phyloP scores from a whole-genome alignment of 2,113 vertebrate species.

The Notiomystis cincta region DNA sequence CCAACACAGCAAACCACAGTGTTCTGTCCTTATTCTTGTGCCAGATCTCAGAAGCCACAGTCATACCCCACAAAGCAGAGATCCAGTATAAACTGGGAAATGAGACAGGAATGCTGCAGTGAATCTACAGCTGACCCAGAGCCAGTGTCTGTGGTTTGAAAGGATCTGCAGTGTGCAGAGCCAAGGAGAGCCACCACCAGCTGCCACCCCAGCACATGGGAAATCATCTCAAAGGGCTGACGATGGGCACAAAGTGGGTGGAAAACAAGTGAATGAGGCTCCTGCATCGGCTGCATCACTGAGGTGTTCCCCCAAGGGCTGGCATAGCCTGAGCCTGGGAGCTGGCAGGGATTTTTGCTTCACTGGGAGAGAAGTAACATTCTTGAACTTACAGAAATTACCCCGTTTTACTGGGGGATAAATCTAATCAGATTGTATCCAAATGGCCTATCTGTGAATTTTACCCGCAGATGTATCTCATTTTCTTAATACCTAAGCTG shows the following conservation, averaged over 20 bases:
- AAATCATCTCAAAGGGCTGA: rapidly evolving
- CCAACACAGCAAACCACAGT: background rate
- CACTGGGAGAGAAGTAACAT: background rate
- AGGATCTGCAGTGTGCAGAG: background rate
- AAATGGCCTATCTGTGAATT: slow-evolving; percentile 10
- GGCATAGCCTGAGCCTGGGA: background rate
- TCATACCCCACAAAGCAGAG: background rate
- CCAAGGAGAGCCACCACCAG: rapidly evolving
- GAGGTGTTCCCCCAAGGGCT: background rate
- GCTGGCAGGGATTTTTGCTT: background rate
- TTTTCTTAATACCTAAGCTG: slow-evolving; percentile 53
- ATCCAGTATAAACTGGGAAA: background rate
- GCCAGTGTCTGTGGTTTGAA: background rate
- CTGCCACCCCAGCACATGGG: rapidly evolving
- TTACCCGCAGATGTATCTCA: slow-evolving; percentile 42
- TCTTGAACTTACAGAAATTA: slow-evolving; percentile 8
- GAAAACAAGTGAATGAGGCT: background rate
- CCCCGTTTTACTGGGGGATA: slow-evolving; percentile 23
- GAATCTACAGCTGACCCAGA: background rate
- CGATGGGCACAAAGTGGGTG: background rate
- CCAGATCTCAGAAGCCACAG: background rate
- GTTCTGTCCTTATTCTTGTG: background rate
- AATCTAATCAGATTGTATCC: slow-evolving; percentile 22
- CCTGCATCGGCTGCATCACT: background rate
- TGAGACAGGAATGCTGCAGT: background rate